Evolutionary conservation across 23 tunicate species (phyloP), one percentile per base, ranked within the genome.

Genomic region (Halocynthia aurantium): DNA sequence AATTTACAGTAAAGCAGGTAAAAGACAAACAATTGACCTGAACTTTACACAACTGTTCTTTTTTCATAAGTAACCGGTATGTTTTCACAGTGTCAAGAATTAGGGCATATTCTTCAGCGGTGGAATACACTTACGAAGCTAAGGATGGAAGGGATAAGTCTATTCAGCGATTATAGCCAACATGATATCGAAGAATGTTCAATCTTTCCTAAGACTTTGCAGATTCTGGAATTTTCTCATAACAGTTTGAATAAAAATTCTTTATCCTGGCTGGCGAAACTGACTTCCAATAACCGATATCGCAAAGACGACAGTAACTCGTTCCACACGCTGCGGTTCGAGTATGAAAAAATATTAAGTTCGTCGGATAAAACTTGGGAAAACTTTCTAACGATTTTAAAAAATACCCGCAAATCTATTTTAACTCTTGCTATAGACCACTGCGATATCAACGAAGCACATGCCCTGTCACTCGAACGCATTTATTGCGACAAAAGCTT

Each of bases 81-180:
- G 5, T 65, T 20, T 65, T 65, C 31, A 20, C 63, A 65, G 70
- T 10, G 70, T 2, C 22, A 20, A 20, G 10, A 49, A 11, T 49
- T 65, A 15, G 31, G 19, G 70, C 10, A 6, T 8, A 82, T 82
- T 7, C 8, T 82, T 6, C 57, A 11, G 6, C 54, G 51, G 0
- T 82, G 86, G 86, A 62, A 76, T 7, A 61, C 74, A 51, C 73
- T 82, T 17, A 73, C 64, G 2, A 49, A 53, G 51, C 13, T 82
- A 63, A 76, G 65, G 63, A 51, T 82, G 50, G 56, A 55, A 21
- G 70, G 86, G 64, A 79, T 79, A 11, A 60, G 73, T 21, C 31
- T 79, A 58, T 79, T 79, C 75, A 49, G 18, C 31, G 66, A 63
- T 67, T 22, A 22, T 51, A 15, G 5, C 2, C 10, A 55, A 21